phyloP scores from a whole-genome alignment of 2,888 invertebrate genomes.

The Blomia tropicalis region DNA sequence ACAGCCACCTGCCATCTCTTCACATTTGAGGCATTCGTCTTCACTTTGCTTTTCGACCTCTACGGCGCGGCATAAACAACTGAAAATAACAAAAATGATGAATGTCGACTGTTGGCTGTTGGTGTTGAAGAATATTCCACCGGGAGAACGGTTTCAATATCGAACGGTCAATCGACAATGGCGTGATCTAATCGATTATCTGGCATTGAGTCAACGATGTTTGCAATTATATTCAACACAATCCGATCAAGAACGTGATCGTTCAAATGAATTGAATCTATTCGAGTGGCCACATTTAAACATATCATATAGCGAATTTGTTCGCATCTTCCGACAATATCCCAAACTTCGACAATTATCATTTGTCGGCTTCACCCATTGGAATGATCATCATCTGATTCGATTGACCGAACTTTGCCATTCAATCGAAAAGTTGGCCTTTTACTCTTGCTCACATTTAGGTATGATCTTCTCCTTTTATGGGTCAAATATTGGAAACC shows the following conservation, averaged over 20 bases:
- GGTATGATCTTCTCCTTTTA: no score
- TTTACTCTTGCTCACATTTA: conserved; percentile 3
- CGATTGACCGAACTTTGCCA: conserved; percentile 7
- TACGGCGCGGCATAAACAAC: no score
- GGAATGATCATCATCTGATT: conserved; percentile 6
- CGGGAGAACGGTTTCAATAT: not conserved
- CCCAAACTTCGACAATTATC: not conserved
- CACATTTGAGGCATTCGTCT: no score
- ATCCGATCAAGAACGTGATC: not conserved
- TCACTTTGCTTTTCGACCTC: no score
- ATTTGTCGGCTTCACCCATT: not conserved
- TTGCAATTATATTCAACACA: not conserved
- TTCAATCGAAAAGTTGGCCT: not conserved
- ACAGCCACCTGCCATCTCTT: no score
- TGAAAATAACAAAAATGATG: not conserved
- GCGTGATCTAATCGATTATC: conserved; percentile 1
- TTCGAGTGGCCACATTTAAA: not conserved
- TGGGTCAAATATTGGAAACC: no score
- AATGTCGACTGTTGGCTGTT: conserved; percentile 4
- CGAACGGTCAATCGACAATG: conserved; percentile 2
- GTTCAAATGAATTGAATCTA: not conserved
- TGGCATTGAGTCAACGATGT: not conserved
- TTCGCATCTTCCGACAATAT: conserved; percentile 1
- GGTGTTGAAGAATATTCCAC: not conserved
- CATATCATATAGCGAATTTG: conserved; percentile 2